These are phyloP conservation scores for Drosophila santomea DNA, from an alignment of 1,140 invertebrate species.

Conservation along the genomic window DNA sequence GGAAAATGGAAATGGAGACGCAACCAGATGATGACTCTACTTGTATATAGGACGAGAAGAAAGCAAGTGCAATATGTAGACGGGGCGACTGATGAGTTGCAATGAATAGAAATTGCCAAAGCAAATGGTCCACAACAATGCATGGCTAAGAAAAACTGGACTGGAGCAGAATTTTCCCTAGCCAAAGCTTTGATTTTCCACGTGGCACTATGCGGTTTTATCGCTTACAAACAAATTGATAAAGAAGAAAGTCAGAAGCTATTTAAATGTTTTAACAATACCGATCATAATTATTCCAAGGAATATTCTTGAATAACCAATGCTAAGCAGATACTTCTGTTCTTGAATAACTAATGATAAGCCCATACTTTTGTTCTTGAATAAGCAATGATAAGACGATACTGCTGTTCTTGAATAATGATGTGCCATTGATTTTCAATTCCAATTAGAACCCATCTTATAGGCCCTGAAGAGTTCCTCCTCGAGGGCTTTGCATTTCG, in stretches of 20 bases:
- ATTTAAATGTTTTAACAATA: no score
- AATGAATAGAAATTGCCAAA: slow-evolving; percentile 84
- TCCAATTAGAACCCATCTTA: slow-evolving; percentile 8
- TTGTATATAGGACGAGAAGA: slow-evolving; percentile 16
- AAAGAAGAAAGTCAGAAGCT: no score
- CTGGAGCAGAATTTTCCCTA: no score
- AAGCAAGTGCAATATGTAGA: slow-evolving; percentile 55
- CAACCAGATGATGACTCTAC: slow-evolving; percentile 44
- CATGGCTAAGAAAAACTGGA: slow-evolving; percentile 1
- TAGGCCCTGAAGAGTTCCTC: neutral
- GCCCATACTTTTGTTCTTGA: no score
- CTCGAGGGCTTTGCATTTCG: slow-evolving; percentile 5
- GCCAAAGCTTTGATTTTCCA: neutral
- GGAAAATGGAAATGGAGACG: neutral
- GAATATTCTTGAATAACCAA: no score
- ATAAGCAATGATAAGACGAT: no score
- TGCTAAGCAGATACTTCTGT: no score
- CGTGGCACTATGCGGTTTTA: no score
- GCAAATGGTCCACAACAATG: slow-evolving; percentile 60
- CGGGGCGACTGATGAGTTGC: slow-evolving; percentile 74
- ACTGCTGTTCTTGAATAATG: neutral
- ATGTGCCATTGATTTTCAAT: slow-evolving; percentile 1
- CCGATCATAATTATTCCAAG: no score
- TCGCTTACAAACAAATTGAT: no score
- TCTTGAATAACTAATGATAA: no score